These are phyloP conservation scores for Clistopyga incitator DNA, from an alignment of 2,888 invertebrate genomes.

Conservation along the genomic window DNA sequence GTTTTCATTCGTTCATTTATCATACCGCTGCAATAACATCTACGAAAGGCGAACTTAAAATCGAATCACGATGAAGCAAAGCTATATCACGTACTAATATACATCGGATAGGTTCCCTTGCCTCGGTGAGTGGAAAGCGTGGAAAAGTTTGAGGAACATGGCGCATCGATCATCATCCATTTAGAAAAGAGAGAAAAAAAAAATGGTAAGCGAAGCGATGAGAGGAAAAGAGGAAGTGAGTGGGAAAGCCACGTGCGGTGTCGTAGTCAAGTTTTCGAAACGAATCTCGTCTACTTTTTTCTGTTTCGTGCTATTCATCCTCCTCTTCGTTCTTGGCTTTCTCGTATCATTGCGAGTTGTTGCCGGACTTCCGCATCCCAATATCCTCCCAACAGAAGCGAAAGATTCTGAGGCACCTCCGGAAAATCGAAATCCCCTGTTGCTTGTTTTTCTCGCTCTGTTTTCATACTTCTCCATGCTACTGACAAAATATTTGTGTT, in stretches of 20 bases:
- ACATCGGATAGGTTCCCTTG: constrained; percentile 1
- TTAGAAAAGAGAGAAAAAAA: constrained; percentile 39
- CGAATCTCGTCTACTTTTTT: constrained; percentile 18
- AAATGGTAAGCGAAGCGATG: not conserved
- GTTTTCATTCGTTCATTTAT: too few species aligned
- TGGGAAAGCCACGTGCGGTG: constrained; percentile 18
- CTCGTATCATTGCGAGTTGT: not conserved
- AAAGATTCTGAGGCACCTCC: constrained; percentile 21
- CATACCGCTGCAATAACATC: constrained; percentile 13
- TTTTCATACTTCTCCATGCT: constrained; percentile 2
- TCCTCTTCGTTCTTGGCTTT: constrained; percentile 26
- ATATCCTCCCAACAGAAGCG: constrained; percentile 31
- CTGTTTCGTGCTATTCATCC: constrained; percentile 49
- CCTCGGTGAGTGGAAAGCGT: constrained; percentile 3
- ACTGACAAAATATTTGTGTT: constrained; percentile 50
- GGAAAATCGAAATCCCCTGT: constrained; percentile 8
- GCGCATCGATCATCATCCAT: constrained; percentile 69
- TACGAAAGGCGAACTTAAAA: constrained; percentile 39
- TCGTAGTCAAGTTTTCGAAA: constrained; percentile 55
- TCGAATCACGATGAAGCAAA: constrained; percentile 40
- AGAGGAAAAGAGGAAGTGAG: not conserved
- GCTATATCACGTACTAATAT: constrained; percentile 35
- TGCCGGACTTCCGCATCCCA: constrained; percentile 18
- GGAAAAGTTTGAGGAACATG: constrained; percentile 52
- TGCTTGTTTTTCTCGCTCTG: not conserved